Conservation (phyloP, 2,888 invertebrate genomes). For the Mylabris sibirica region DNA sequence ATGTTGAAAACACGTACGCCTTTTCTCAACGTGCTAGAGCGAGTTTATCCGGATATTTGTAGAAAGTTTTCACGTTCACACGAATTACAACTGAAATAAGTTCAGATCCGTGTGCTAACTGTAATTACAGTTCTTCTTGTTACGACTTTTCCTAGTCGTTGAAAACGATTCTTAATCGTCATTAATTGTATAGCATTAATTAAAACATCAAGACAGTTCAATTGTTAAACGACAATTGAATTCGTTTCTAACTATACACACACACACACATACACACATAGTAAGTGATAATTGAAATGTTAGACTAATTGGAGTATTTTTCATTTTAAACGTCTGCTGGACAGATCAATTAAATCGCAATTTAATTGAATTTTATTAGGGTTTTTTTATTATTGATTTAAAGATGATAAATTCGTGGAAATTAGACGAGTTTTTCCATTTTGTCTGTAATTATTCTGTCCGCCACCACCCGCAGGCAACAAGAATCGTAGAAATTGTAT, state of each 20-base stretch:
- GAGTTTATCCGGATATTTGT: constrained; percentile 56
- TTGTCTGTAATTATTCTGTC: not conserved
- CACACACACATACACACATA: not conserved
- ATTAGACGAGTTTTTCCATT: not conserved
- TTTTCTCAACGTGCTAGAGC: constrained; percentile 26
- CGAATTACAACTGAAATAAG: constrained; percentile 56
- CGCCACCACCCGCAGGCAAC: not conserved
- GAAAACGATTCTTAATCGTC: constrained; percentile 51
- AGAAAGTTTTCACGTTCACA: constrained; percentile 55
- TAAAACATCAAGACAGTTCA: constrained; percentile 30
- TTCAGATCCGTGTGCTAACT: constrained; percentile 45
- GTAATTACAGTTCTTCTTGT: constrained; percentile 56
- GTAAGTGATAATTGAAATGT: not conserved
- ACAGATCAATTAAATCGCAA: not conserved
- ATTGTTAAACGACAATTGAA: constrained; percentile 16
- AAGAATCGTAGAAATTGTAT: not conserved
- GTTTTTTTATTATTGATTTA: not conserved
- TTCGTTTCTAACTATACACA: not conserved
- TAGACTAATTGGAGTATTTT: too few species aligned
- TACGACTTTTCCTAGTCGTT: constrained; percentile 43
- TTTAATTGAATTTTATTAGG: not conserved
- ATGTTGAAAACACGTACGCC: constrained; percentile 52
- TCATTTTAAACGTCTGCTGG: not conserved
- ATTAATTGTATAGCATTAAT: constrained; percentile 48
- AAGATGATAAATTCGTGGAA: not conserved